Evolutionary conservation across 2,113 vertebrate genomes (phyloP).

Genomic region (Sinocyclocheilus rhinocerous): DNA sequence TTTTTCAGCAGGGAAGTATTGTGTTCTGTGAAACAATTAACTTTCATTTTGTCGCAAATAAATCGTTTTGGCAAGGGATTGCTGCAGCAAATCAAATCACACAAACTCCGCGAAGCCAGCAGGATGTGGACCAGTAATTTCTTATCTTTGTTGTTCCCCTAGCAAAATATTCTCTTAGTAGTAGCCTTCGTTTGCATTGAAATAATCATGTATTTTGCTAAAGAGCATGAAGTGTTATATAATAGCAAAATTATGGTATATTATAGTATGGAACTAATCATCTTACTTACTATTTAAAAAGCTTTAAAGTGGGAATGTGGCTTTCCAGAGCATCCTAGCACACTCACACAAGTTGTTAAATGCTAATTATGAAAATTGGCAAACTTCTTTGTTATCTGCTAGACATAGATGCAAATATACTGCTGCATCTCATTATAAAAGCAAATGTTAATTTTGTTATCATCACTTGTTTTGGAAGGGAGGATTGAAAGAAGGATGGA

Average conservation of each 20-base stretch:
- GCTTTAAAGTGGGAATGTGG: background rate
- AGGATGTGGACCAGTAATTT: background rate
- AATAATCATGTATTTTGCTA: conserved; percentile 13
- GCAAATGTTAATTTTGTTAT: background rate
- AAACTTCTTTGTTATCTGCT: background rate
- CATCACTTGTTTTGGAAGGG: background rate
- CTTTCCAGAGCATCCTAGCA: background rate
- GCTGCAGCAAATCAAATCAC: background rate
- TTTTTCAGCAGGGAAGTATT: background rate
- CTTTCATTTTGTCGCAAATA: background rate
- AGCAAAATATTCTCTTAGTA: background rate
- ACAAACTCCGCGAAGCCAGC: background rate
- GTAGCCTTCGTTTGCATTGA: background rate
- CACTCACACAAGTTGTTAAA: background rate
- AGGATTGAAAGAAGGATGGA: background rate
- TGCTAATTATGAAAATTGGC: conserved; percentile 19
- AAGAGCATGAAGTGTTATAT: background rate
- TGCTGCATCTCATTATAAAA: background rate
- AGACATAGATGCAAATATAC: background rate
- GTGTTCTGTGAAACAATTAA: background rate
- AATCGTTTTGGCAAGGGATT: background rate
- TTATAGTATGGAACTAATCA: conserved; percentile 23
- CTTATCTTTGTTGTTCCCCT: background rate
- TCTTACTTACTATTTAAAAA: conserved; percentile 14
- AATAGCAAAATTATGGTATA: conserved; percentile 8